Evolutionary conservation across 30 jellyfish, hydroid and myxozoan species (phyloP), one percentile per base, ranked within the genome.

Genomic region (Pelagia noctiluca): DNA sequence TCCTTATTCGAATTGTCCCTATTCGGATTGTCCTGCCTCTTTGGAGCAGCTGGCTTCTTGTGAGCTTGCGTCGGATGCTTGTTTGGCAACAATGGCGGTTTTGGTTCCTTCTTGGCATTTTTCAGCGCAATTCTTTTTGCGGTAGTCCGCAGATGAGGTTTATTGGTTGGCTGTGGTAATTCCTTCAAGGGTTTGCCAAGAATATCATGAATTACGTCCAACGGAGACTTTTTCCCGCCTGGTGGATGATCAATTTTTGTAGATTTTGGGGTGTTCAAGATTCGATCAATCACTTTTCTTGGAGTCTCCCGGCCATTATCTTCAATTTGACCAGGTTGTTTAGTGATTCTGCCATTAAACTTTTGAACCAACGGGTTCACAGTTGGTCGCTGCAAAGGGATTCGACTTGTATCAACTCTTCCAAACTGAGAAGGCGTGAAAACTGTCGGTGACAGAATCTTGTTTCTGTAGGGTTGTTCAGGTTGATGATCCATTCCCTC

Each of bases 11-110:
- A 24, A 11, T 32, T 52, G 13, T 71, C 66, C 16, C 0, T 37
- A 48, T 22, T 34, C 28, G 57, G 79, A 28, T 46, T 64, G 33
- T 50, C 54, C 23, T 29, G 67, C 5, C 62, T 21, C 54, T n/a
- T n/a, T n/a, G n/a, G n/a, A n/a, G 77, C 22, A 3, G 77, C 29
- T 24, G 83, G 84, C 49, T 48, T 49, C 49, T 64, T 80, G 1
- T 49, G 73, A 1, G 74, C 52, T 35, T 28, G 32, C 12, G 76
- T 69, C n/a, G 86, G 86, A 7, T 46, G 25, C 26, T 75, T 50
- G 13, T 30, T 32, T 4, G 73, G 18, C 7, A 52, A 52, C 21
- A 52, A 52, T 52, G 12, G 12, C 2, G 30, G 30, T 19, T 52
- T 30, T 52, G 68, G 68, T 3, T 30, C 68, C 12, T 4, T 30